Base-by-base conservation (phyloP, 2,113 vertebrate genomes). In the Apus apus region DNA sequence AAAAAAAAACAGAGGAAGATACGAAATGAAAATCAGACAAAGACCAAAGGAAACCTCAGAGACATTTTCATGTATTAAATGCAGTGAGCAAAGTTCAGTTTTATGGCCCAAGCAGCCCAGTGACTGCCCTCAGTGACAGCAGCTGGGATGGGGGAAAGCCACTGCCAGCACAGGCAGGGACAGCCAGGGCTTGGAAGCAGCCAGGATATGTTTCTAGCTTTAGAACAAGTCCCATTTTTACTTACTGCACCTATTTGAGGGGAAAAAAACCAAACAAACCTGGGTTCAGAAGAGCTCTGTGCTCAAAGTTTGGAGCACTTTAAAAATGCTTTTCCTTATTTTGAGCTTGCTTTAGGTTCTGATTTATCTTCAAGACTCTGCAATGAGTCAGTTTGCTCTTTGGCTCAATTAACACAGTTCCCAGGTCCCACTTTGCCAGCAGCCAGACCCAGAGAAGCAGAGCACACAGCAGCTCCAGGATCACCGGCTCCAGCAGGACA, bases 381-480 rank as follows among this genome's bases (percentile, higher is more conserved):
- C 1, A 3, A 27, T 11, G 46, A 62, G 21, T 23, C 50, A 50
- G 22, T 50, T 50, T 0, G 12, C 34, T 46, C 61, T 30, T 15
- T 19, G 65, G 68, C 45, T 8, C 68, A 58, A 22, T 6, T 62
- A n/a, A 20, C 36, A 20, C 1, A 11, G 29, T 57, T 73, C 16
- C 50, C 51, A 30, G 72, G 32, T 46, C 50, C 79, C 36, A 0
- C 27, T 51, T 10, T 21, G 36, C 23, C 58, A 8, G 34, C 7
- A 71, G 60, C 51, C 68, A 29, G 61, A 43, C 18, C 30, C 5
- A 3, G 50, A 20, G 38, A 22, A 40, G 5, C 64, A 22, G 7
- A 34, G 15, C 1, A 4, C 15, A 3, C 1, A 0, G 6, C 45
- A 30, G 56, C 62, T 32, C 45, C 0, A 0, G 61, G 12, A 9